Conservation (phyloP, 2,888 invertebrate species). For the Troides aeacus region DNA sequence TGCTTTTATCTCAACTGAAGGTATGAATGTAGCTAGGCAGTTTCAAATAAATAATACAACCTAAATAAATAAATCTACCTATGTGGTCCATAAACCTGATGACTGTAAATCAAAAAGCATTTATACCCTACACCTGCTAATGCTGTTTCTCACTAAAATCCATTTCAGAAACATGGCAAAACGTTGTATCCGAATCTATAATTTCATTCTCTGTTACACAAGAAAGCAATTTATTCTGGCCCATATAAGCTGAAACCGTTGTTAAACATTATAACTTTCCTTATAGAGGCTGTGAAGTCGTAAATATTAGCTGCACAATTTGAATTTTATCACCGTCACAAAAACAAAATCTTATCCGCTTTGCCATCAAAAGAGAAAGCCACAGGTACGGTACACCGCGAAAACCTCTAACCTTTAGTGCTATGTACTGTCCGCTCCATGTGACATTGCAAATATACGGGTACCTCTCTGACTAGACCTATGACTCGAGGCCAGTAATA, state of each 20-base stretch:
- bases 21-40: no score
- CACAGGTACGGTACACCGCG: background rate
- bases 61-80: no score
- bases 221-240: constrained; percentile 24
- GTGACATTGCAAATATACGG: constrained; percentile 25
- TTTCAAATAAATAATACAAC: no score
- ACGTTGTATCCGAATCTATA: background rate
- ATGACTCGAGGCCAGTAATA: constrained; percentile 54
- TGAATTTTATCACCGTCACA: constrained; percentile 24
- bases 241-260: constrained; percentile 11
- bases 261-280: constrained; percentile 21
- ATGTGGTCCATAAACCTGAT: no score
- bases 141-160: background rate
- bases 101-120: background rate
- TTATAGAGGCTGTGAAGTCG: constrained; percentile 17
- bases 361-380: constrained; percentile 25
- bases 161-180: background rate
- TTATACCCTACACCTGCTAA: background rate
- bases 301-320: constrained; percentile 22
- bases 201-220: constrained; percentile 10
- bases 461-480: constrained; percentile 38
- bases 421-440: constrained; percentile 24
- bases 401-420: constrained; percentile 21
- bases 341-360: constrained; percentile 27
- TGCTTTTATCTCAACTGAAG: no score